Conservation (phyloP, 2,888 invertebrate species). For the Helicoverpa assulta region DNA sequence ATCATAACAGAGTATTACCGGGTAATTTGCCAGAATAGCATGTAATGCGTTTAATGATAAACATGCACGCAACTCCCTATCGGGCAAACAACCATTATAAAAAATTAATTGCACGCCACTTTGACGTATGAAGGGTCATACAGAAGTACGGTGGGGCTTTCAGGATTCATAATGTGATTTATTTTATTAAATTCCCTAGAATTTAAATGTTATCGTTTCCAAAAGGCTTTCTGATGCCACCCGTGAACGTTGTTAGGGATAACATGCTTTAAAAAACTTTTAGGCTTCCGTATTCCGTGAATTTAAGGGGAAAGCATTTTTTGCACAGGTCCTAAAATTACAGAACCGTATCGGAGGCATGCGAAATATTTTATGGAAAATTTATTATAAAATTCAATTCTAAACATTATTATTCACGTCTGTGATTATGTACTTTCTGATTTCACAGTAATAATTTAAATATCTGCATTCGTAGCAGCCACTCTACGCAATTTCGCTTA, state of each 20-base stretch:
- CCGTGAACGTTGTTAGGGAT: too few species aligned
- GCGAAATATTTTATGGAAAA: too few species aligned
- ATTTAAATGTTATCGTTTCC: neutral
- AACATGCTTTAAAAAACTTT: too few species aligned
- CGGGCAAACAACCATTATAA: neutral
- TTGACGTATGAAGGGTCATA: neutral
- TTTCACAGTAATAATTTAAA: too few species aligned
- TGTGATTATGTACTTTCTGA: too few species aligned
- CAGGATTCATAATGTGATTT: neutral
- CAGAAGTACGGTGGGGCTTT: neutral
- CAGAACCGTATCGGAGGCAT: too few species aligned
- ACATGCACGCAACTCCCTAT: slow-evolving; percentile 14
- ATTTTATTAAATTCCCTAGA: neutral
- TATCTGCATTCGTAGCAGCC: neutral
- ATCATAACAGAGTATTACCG: slow-evolving; percentile 13
- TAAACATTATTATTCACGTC: too few species aligned
- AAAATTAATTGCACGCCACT: neutral
- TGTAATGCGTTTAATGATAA: slow-evolving; percentile 12
- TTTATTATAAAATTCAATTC: too few species aligned
- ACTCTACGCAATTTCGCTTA: neutral
- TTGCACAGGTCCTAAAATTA: too few species aligned
- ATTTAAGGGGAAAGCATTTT: too few species aligned
- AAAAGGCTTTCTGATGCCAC: too few species aligned
- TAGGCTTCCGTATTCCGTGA: too few species aligned
- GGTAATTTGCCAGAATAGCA: slow-evolving; percentile 24